Evolutionary conservation across 1,140 invertebrate genomes (phyloP).

Genomic region (Pseudomyrmex gracilis): DNA sequence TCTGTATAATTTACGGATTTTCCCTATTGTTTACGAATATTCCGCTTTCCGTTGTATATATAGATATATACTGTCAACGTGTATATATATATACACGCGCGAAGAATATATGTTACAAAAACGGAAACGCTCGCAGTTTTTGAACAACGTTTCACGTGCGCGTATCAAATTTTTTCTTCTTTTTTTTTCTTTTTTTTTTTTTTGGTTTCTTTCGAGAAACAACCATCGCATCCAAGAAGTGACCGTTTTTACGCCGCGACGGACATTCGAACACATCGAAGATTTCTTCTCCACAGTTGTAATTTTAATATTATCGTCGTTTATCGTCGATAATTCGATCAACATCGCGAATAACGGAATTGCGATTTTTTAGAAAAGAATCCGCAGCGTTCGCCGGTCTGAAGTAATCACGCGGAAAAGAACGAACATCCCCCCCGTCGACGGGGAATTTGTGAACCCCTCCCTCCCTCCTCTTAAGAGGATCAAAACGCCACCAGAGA

Average conservation of each 20-base stretch:
- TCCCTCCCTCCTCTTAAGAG: too few species aligned
- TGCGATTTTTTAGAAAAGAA: constrained; percentile 21
- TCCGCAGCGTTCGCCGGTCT: constrained; percentile 12
- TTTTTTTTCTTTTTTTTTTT: background rate
- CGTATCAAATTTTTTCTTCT: background rate
- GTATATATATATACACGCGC: too few species aligned
- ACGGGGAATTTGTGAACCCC: constrained; percentile 30
- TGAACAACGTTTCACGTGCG: too few species aligned
- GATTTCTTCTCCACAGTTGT: constrained; percentile 22
- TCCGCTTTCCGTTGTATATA: too few species aligned
- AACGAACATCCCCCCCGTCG: background rate
- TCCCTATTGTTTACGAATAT: background rate
- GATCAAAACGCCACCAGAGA: background rate
- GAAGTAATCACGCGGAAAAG: constrained; percentile 40
- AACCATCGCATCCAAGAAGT: constrained; percentile 15
- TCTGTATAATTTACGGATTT: background rate
- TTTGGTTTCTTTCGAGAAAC: too few species aligned
- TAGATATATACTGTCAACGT: background rate
- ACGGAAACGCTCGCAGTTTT: background rate
- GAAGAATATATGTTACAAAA: background rate
- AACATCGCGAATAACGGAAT: constrained; percentile 15
- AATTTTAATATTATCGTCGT: constrained; percentile 18
- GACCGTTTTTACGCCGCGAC: constrained; percentile 24
- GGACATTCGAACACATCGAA: constrained; percentile 49
- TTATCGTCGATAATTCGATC: constrained; percentile 36